phyloP scores from a whole-genome alignment of 1,140 invertebrate genomes.

The Trichonephila clavipes region DNA sequence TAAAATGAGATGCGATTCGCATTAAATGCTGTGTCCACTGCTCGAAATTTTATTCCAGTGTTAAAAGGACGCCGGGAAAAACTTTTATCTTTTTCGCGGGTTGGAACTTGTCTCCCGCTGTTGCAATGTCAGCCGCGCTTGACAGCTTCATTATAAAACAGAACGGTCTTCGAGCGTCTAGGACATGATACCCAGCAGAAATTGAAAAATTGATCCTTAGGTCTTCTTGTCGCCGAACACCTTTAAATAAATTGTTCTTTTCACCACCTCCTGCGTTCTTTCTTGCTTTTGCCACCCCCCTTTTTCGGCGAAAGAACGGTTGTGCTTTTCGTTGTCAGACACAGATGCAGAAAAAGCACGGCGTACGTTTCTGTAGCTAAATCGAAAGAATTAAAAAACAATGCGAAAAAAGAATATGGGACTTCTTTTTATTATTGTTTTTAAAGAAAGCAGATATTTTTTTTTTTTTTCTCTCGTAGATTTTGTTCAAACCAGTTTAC shows the following conservation, averaged over 20 bases:
- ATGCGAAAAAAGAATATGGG: background rate
- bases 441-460: no score
- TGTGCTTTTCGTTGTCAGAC: slow-evolving; percentile 8
- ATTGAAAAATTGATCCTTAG: slow-evolving; percentile 74
- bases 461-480: background rate
- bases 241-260: slow-evolving; percentile 67
- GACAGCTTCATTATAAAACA: slow-evolving; percentile 71
- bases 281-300: background rate
- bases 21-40: slow-evolving; percentile 20
- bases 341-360: background rate
- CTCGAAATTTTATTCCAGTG: background rate
- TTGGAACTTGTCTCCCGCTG: slow-evolving; percentile 3
- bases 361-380: background rate
- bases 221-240: slow-evolving; percentile 58
- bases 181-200: slow-evolving; percentile 63
- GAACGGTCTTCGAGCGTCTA: background rate
- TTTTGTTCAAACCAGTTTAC: background rate
- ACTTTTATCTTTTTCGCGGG: slow-evolving; percentile 1
- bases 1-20: slow-evolving; percentile 16
- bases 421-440: background rate
- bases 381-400: background rate
- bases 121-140: slow-evolving; percentile 35
- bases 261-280: background rate
- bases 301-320: background rate
- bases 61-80: background rate